These are phyloP conservation scores for Xiphorhynchus elegans DNA, from an alignment of 2,113 vertebrate genomes.

Conservation along the genomic window DNA sequence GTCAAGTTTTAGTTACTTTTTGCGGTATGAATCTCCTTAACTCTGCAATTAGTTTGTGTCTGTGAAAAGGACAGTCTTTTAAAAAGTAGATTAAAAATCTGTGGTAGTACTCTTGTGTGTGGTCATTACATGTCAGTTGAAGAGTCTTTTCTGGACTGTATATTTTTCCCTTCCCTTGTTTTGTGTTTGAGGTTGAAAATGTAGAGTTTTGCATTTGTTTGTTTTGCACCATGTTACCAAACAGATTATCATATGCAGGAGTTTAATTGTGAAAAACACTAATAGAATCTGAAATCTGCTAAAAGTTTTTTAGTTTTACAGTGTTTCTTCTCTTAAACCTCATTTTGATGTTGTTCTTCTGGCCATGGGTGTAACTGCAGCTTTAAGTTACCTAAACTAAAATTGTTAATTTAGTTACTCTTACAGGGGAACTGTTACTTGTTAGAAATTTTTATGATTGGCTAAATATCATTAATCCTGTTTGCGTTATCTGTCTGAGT, in stretches of 20 bases:
- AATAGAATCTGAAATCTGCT: not conserved
- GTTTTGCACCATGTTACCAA: not conserved
- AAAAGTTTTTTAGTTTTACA: not conserved
- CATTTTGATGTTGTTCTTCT: not conserved
- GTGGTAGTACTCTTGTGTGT: not conserved
- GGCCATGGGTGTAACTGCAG: not conserved
- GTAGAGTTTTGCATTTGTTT: not conserved
- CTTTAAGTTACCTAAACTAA: not conserved
- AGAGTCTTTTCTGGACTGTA: not conserved
- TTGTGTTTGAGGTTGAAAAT: not conserved
- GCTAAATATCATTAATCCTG: not conserved
- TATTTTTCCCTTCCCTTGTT: not conserved
- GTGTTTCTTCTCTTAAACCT: not conserved
- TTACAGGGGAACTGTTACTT: not conserved
- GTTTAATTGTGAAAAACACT: not conserved
- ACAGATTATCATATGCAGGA: not conserved
- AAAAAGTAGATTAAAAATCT: not conserved
- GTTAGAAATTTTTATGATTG: not conserved
- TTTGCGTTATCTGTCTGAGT: not conserved
- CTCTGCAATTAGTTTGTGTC: not conserved
- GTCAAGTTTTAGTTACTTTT: not conserved
- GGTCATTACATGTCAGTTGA: not conserved
- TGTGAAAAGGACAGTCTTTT: not conserved
- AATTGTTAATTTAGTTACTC: not conserved
- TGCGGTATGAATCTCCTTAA: not conserved